phyloP scores from a whole-genome alignment of 2,113 vertebrate species.

The Leptobrachium ailaonicum region DNA sequence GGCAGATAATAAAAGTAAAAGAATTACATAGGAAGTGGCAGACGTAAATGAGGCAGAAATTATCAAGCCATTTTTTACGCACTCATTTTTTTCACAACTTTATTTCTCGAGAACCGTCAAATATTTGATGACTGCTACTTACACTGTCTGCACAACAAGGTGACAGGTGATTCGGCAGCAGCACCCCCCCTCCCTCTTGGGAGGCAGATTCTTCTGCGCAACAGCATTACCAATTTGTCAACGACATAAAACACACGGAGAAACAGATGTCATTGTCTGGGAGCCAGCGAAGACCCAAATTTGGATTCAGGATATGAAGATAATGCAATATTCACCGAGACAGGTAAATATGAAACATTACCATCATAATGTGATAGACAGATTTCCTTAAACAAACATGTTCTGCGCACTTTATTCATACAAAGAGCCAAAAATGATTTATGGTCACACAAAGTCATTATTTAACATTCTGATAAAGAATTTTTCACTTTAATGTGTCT shows the following conservation, averaged over 20 bases:
- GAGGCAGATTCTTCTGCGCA: constrained; percentile 38
- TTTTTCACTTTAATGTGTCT: no score
- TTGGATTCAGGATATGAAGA: constrained; percentile 40
- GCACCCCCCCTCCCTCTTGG: constrained; percentile 45
- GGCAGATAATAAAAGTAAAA: constrained; percentile 27
- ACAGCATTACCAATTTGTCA: constrained; percentile 57
- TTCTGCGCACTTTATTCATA: no score
- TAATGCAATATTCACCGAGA: constrained; percentile 36
- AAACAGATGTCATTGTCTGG: constrained; percentile 54
- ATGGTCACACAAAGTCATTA: no score
- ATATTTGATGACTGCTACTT: constrained; percentile 28
- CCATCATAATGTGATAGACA: constrained; percentile 5
- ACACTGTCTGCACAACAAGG: constrained; percentile 43
- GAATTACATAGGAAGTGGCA: constrained; percentile 29
- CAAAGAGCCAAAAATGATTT: no score
- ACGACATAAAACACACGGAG: constrained; percentile 59
- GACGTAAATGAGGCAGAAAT: constrained; percentile 34
- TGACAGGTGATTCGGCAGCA: constrained; percentile 52
- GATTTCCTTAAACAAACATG: background rate
- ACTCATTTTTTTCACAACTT: background rate
- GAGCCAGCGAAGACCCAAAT: constrained; percentile 40
- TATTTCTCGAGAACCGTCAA: constrained; percentile 16
- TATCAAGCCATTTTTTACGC: constrained; percentile 25
- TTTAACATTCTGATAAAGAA: no score
- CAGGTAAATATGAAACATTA: constrained; percentile 28